A percentile compares a stretch with the other conserved stretches of the same genome.
Conservation (phyloP, 2,113 vertebrate genomes). For the Eulemur rufifrons region DNA sequence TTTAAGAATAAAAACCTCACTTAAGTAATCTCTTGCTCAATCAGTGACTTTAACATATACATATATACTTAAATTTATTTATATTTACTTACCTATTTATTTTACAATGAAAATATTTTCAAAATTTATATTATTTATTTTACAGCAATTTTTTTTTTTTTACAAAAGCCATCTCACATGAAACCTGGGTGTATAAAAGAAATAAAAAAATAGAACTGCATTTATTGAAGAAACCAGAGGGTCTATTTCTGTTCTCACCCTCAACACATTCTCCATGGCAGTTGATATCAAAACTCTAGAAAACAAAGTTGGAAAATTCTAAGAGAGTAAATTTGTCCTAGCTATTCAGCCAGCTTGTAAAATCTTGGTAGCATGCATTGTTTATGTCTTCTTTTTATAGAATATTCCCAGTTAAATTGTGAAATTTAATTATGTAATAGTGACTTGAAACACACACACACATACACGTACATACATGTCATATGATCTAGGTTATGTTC, state of each 20-base stretch:
- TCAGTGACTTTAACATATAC: neutral
- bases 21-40: neutral
- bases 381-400: neutral
- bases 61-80: neutral
- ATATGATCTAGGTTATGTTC: neutral
- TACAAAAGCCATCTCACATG: neutral
- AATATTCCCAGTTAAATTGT: neutral
- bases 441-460: neutral
- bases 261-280: neutral
- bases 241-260: neutral
- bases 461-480: neutral
- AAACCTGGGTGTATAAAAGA: neutral
- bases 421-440: neutral
- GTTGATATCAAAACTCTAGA: neutral
- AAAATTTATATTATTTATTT: neutral
- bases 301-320: neutral
- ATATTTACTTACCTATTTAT: neutral
- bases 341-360: neutral
- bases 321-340: neutral
- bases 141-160: neutral
- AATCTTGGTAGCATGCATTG: neutral
- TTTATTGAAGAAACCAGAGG: neutral
- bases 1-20: neutral
- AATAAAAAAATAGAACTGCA: neutral
- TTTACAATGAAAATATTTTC: neutral